A percentile compares a stretch with the other conserved stretches of the same genome.
Conservation (phyloP, 2,113 vertebrate genomes). For the Rousettus leschenaultii region DNA sequence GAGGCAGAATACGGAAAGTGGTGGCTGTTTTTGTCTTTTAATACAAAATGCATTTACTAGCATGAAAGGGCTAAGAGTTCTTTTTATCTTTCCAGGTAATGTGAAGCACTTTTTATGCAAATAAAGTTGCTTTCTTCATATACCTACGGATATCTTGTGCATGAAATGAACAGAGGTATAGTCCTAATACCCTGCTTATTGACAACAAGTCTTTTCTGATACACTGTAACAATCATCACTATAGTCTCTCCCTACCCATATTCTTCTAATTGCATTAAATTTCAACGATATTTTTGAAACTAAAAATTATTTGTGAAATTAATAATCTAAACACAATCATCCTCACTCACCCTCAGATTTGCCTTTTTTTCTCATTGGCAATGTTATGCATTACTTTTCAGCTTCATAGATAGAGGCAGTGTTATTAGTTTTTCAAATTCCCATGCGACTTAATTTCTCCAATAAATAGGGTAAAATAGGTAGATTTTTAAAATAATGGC, state of each 20-base stretch:
- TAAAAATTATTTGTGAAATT: conserved; percentile 36
- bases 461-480: neutral
- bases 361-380: conserved; percentile 37
- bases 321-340: conserved; percentile 51
- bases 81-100: neutral
- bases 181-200: neutral
- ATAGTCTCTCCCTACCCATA: neutral
- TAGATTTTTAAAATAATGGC: conserved; percentile 22
- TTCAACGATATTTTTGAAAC: conserved; percentile 17
- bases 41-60: neutral
- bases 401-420: neutral
- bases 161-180: neutral
- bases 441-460: conserved; percentile 27
- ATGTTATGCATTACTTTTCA: conserved; percentile 19
- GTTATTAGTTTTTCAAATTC: conserved; percentile 42
- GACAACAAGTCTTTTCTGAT: neutral
- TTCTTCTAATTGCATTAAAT: neutral
- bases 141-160: neutral
- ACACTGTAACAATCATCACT: neutral
- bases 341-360: neutral
- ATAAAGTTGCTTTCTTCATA: conserved; percentile 4
- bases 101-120: neutral
- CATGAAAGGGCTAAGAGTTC: neutral
- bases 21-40: neutral
- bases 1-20: neutral